Percentiles rank a stretch among this genome's conserved stretches.
phyloP scores from a whole-genome alignment of 2,113 vertebrate species.

The Chiloscyllium plagiosum region DNA sequence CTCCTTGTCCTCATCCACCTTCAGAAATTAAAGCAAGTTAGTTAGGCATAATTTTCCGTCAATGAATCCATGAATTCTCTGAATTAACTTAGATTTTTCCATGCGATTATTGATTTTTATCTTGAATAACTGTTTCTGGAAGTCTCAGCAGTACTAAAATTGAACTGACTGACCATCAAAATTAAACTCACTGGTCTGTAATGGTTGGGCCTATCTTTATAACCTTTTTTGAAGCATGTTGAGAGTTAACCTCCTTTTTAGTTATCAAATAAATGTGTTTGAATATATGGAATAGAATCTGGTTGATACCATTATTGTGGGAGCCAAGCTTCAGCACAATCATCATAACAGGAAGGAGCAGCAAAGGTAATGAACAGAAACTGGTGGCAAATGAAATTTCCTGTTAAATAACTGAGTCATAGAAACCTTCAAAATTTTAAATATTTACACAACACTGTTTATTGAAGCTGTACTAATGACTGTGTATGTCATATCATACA shows the following conservation, averaged over 20 bases:
- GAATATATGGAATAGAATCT: neutral
- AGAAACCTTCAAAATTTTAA: neutral
- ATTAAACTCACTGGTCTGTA: too few relatives aligned
- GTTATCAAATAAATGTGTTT: neutral
- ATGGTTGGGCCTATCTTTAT: too few relatives aligned
- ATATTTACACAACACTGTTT: conserved; percentile 36
- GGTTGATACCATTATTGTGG: neutral
- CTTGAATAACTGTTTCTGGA: too few relatives aligned
- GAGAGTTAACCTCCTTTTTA: neutral
- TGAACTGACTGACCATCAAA: too few relatives aligned
- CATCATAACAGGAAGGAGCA: neutral
- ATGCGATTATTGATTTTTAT: too few relatives aligned
- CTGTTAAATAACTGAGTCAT: neutral
- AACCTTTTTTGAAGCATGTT: too few relatives aligned
- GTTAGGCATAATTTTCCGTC: too few relatives aligned
- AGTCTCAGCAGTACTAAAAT: too few relatives aligned
- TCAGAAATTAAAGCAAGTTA: too few relatives aligned
- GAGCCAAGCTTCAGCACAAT: neutral
- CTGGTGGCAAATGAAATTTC: neutral
- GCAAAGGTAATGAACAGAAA: neutral
- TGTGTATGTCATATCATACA: conserved; percentile 19
- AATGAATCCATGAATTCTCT: too few relatives aligned
- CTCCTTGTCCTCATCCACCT: too few relatives aligned
- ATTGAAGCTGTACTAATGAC: conserved; percentile 36
- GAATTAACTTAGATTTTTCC: too few relatives aligned